phyloP scores from a whole-genome alignment of 2,888 invertebrate species.

The Mythimna lalbum region DNA sequence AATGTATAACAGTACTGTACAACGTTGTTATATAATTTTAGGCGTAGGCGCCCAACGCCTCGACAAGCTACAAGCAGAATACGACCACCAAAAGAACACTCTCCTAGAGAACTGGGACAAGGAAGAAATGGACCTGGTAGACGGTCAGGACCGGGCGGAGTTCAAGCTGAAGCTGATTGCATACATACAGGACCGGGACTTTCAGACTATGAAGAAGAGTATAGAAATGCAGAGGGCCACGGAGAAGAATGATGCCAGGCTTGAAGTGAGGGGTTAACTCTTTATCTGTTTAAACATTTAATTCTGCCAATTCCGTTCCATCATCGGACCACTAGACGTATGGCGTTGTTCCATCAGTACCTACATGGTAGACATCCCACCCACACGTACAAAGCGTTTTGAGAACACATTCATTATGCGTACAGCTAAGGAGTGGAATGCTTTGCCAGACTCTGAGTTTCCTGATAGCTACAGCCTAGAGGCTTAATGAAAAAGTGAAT shows the following conservation, averaged over 20 bases:
- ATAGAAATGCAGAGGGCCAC: constrained; percentile 79
- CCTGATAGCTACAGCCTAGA: no score
- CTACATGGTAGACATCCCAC: no score
- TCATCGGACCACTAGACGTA: no score
- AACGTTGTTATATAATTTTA: constrained; percentile 63
- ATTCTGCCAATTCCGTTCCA: no score
- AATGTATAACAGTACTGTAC: background rate
- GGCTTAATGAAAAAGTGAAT: no score
- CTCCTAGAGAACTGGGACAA: constrained; percentile 89
- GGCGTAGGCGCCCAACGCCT: constrained; percentile 91
- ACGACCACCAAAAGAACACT: constrained; percentile 89
- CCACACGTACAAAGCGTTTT: no score
- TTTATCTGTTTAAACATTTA: background rate
- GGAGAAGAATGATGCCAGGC: constrained; percentile 81
- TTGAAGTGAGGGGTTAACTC: constrained; percentile 76
- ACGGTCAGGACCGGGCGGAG: constrained; percentile 89
- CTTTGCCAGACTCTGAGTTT: no score
- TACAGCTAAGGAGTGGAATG: no score
- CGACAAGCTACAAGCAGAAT: constrained; percentile 89
- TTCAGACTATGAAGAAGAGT: constrained; percentile 73
- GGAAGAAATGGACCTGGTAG: constrained; percentile 88
- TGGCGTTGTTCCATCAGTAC: no score
- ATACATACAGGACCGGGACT: constrained; percentile 90
- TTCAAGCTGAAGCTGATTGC: constrained; percentile 90
- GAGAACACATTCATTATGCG: no score